Conservation (phyloP, 2,797 vertebrate genomes). For the Micrastur ruficollis region DNA sequence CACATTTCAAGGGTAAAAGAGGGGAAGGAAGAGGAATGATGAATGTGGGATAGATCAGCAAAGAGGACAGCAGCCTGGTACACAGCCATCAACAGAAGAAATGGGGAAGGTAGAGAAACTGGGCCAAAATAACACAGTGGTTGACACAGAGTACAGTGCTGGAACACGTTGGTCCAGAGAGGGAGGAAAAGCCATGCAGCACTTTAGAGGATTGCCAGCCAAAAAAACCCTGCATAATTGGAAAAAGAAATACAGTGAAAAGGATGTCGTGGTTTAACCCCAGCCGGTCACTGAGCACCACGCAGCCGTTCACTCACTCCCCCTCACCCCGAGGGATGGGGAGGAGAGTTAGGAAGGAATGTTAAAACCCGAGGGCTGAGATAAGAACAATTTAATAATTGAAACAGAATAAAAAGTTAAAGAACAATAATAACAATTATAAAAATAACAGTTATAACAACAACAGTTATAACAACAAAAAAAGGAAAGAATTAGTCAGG, state of each 20-base stretch:
- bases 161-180: neutral
- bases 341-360: no score
- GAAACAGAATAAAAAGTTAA: no score
- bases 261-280: neutral
- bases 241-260: neutral
- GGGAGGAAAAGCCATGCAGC: neutral
- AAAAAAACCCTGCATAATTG: neutral
- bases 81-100: neutral
- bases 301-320: no score
- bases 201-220: neutral
- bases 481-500: no score
- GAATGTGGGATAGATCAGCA: neutral
- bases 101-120: neutral
- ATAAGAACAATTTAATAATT: no score
- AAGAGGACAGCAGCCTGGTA: neutral
- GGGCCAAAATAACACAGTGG: neutral
- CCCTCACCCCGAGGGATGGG: no score
- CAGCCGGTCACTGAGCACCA: no score
- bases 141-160: neutral
- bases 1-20: neutral
- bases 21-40: neutral
- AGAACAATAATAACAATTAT: no score
- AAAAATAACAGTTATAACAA: no score
- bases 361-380: no score
- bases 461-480: no score